Base-by-base conservation (phyloP, 2,888 invertebrate species). In the Oxyteleia sp. region DNA sequence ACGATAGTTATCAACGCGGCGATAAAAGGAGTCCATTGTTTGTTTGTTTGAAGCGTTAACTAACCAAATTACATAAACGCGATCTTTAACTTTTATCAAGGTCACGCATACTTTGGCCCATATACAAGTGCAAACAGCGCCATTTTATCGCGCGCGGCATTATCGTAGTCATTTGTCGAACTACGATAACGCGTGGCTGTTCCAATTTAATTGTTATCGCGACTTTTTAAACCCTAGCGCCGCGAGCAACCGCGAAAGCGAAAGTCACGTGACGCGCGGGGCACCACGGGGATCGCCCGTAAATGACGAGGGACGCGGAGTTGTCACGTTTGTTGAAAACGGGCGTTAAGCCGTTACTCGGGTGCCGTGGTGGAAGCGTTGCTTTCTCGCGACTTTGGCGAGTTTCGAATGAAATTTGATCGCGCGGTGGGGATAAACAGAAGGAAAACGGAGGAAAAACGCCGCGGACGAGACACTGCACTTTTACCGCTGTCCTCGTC, bases 21-120 rank as follows among this genome's bases (percentile, higher is more conserved):
- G 61, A 78, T 63, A 47, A 71, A 57, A 29, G 16, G 32, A 49
- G 55, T 79, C 38, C 47, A 45, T 20, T 47, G 66, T 76, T 59
- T 66, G 49, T 66, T 47, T 57, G n/a, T 43, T 45, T 53, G 45
- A 57, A 57, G 49, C 71, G 57, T 79, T 64, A 71, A 79, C 47
- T 45, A 79, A 79, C 64, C 20, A 57, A 79, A 79, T 71, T 79
- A 64, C 53, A 71, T 57, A 64, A 79, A 49, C 47, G 57, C 72
- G 72, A 72, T 72, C 72, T 66, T 71, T 38, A 59, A 63, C 66
- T 41, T 51, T 26, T 47, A 72, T 80, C 79, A 80, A 80, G 79
- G 79, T 72, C 79, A 80, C 35, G 66, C 57, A 71, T 71, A 64
- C 79, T 64, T 71, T 79, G 79, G 79, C 79, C 71, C 79, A 79